Evolutionary conservation across 1,140 invertebrate species (phyloP).

Genomic region (Anadara kagoshimensis): DNA sequence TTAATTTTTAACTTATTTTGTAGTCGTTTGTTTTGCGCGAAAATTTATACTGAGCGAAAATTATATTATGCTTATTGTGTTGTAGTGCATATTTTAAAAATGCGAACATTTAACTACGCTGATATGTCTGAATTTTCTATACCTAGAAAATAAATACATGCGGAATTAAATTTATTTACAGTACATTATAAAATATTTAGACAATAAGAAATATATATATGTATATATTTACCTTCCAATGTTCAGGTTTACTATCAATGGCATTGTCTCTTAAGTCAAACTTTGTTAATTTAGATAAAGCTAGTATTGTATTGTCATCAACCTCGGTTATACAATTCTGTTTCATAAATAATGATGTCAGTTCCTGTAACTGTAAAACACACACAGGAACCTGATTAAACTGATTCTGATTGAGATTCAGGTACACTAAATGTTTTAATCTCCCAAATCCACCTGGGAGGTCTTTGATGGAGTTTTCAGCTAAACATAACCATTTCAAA

Average conservation of each 20-base stretch:
- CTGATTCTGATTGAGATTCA: constrained; percentile 65
- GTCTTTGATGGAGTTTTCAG: constrained; percentile 61
- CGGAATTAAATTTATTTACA: too few relatives aligned
- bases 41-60: too few relatives aligned
- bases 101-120: too few relatives aligned
- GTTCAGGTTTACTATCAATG: constrained; percentile 52
- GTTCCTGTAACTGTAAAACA: constrained; percentile 47
- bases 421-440: constrained; percentile 56
- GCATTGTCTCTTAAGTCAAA: constrained; percentile 66
- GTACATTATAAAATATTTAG: too few relatives aligned
- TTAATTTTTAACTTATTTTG: too few relatives aligned
- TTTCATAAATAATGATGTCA: constrained; percentile 58
- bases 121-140: too few relatives aligned
- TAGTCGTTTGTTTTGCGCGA: too few relatives aligned
- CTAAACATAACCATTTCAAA: constrained; percentile 65
- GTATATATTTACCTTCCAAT: constrained; percentile 62
- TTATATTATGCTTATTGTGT: too few relatives aligned
- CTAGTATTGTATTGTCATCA: constrained; percentile 61
- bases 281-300: constrained; percentile 59
- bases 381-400: constrained; percentile 59
- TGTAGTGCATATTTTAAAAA: too few relatives aligned
- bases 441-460: constrained; percentile 57
- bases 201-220: not conserved
- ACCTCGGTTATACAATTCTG: constrained; percentile 55
- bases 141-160: too few relatives aligned